Conservation (phyloP, 2,797 vertebrate species). For the Tamandua tetradactyla region DNA sequence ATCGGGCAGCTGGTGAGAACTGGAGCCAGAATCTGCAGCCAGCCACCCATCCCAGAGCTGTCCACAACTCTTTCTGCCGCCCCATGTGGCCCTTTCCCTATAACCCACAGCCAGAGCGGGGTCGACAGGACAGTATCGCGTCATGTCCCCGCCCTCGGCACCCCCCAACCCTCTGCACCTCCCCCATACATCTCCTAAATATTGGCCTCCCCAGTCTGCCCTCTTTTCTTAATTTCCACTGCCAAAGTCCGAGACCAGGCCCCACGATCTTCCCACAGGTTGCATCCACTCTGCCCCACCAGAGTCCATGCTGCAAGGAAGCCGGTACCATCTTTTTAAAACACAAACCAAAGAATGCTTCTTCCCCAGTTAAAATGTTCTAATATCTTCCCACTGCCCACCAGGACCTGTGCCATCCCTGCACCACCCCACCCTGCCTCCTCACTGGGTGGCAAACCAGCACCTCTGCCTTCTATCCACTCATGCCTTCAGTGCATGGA, state of each 20-base stretch:
- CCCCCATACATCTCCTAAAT: rapidly evolving
- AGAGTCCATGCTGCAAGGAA: neutral
- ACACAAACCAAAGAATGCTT: neutral
- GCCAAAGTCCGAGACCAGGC: neutral
- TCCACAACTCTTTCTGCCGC: rapidly evolving
- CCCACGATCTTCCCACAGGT: neutral
- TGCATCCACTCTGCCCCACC: neutral
- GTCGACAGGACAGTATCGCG: rapidly evolving
- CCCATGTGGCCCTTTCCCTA: neutral
- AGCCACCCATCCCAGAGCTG: too few species aligned
- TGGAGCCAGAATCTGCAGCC: neutral
- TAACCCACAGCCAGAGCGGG: neutral
- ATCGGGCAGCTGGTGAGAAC: neutral
- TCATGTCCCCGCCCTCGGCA: rapidly evolving
- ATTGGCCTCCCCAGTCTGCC: neutral
- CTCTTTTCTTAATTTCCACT: neutral
- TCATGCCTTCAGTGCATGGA: rapidly evolving
- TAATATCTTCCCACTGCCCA: neutral
- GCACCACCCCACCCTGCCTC: too few species aligned
- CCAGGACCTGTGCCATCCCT: too few species aligned
- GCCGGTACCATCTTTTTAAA: neutral
- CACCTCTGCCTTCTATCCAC: neutral
- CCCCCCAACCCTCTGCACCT: neutral
- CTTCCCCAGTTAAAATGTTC: neutral
- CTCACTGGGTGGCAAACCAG: too few species aligned